Evolutionary conservation across 2,888 invertebrate species (phyloP).

Genomic region (Plagodis dolabraria): DNA sequence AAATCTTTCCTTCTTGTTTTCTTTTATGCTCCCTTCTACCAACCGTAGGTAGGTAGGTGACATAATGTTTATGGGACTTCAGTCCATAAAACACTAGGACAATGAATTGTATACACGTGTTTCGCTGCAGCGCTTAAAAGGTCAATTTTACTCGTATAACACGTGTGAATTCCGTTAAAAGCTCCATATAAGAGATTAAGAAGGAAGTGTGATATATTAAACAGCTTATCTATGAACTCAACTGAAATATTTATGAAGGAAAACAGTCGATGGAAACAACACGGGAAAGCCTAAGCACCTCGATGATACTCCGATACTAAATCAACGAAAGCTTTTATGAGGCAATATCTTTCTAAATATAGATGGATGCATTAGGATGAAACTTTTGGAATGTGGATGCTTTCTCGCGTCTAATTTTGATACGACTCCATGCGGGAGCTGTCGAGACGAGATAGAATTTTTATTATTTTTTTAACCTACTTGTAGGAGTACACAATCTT

Average conservation of each 20-base stretch:
- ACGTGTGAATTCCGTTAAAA: not conserved
- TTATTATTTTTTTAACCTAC: conserved; percentile 16
- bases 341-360: conserved; percentile 33
- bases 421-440: conserved; percentile 12
- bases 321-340: conserved; percentile 31
- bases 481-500: not conserved
- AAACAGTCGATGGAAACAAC: conserved; percentile 22
- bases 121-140: no score
- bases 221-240: conserved; percentile 8
- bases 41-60: no score
- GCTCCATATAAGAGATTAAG: not conserved
- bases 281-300: conserved; percentile 34
- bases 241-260: conserved; percentile 34
- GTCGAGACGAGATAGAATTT: conserved; percentile 9
- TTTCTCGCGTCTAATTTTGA: conserved; percentile 25
- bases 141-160: no score
- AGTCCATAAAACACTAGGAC: no score
- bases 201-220: conserved; percentile 12
- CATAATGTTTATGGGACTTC: no score
- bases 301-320: conserved; percentile 35
- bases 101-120: no score
- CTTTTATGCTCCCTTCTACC: no score
- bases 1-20: no score
- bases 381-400: conserved; percentile 28
- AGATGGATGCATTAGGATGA: conserved; percentile 31